Evolutionary conservation across 2,113 vertebrate genomes (phyloP), one percentile per base, ranked within the genome.

Genomic region (Cyprinodon brontotheroides): DNA sequence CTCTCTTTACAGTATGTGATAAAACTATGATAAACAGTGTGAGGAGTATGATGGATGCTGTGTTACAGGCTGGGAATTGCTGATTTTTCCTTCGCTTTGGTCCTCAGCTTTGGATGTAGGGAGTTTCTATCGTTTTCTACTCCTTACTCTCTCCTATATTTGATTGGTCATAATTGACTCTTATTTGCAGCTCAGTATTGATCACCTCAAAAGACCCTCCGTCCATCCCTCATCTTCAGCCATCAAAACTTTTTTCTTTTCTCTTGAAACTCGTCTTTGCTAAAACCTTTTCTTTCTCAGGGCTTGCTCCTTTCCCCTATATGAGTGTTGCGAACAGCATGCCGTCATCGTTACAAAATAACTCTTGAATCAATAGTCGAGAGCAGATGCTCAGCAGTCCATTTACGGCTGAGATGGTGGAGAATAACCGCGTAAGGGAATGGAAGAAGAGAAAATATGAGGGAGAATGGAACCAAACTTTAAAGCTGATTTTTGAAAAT

Each of bases 361-460:
- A 89, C 80, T 77, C 77, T 82, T 83, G 79, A 86, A 92, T 91
- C 90, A 74, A 91, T 91, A 82, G 67, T 69, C 59, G 60, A 85
- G 82, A 48, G 79, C 71, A 83, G 85, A 74, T 64, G 66, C 83
- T 88, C 85, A 75, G 74, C 82, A 80, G 85, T 88, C 74, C 70
- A 81, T 92, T 87, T 88, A 61, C 78, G 36, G 12, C 66, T 62
- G 66, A 64, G 57, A 68, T 73, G 80, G 77, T 50, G 76, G 78
- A 83, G 86, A 86, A 86, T 76, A 73, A 83, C 70, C 86, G 80
- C 68, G 80, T 36, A 36, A 4, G 22, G 63, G 73, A 72, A 72
- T 48, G 67, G 73, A 74, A 82, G 61, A 59, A 20, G 17, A 11
- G 14, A 13, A 20, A 29, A 29, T 20, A 9, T 13, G 67, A 14